Percentiles rank a stretch among this genome's conserved stretches.
These are phyloP conservation scores for Montipora efflorescens DNA, from an alignment of 64 coral and sea anemone species.

Conservation along the genomic window DNA sequence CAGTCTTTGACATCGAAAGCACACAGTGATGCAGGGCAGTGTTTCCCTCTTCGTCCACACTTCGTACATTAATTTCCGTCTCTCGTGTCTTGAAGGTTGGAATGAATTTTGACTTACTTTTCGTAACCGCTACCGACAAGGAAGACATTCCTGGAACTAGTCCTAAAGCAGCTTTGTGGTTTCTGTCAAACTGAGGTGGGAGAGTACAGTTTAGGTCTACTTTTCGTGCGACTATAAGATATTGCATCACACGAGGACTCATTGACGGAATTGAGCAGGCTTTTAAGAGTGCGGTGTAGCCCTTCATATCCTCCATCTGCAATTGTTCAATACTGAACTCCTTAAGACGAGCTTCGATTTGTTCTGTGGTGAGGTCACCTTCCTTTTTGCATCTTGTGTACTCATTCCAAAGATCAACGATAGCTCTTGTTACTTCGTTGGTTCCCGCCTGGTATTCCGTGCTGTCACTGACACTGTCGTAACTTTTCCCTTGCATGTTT, in stretches of 20 bases:
- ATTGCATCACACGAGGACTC: conserved; percentile 37
- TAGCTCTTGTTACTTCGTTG: conserved; percentile 52
- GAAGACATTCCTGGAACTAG: conserved; percentile 51
- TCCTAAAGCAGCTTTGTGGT: background rate
- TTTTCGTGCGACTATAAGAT: conserved; percentile 43
- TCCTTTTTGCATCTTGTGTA: background rate
- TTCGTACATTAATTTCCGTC: background rate
- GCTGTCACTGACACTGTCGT: too few relatives aligned
- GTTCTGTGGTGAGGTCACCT: conserved; percentile 11
- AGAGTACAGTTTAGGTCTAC: conserved; percentile 73
- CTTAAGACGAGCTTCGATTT: conserved; percentile 23
- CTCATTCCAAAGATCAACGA: conserved; percentile 54
- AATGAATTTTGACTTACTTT: conserved; percentile 10
- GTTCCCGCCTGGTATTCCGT: conserved; percentile 8
- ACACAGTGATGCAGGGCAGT: conserved; percentile 60
- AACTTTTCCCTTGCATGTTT: too few relatives aligned
- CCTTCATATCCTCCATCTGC: conserved; percentile 34
- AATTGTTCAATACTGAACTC: background rate
- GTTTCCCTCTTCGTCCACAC: conserved; percentile 54
- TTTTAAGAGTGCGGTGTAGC: conserved; percentile 73
- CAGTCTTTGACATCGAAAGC: background rate
- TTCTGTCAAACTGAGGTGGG: background rate
- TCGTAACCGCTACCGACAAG: conserved; percentile 46
- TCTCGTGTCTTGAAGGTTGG: conserved; percentile 24
- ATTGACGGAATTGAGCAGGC: conserved; percentile 60